phyloP scores from a whole-genome alignment of 1,140 invertebrate species.

The Propsilocerus akamusi region DNA sequence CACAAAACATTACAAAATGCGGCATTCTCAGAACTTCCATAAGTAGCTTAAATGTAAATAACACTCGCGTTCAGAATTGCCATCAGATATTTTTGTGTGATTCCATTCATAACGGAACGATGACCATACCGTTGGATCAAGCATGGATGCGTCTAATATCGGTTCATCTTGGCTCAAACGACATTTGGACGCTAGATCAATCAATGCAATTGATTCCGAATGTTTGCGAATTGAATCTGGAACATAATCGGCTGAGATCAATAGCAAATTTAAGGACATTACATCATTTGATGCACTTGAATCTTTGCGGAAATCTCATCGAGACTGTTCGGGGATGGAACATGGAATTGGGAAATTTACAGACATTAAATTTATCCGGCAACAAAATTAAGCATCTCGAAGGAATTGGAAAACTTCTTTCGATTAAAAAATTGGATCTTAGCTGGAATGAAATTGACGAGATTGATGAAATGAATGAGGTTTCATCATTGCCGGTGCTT shows the following conservation, averaged over 20 bases:
- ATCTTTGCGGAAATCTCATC: conserved; percentile 60
- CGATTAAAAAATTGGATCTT: conserved; percentile 66
- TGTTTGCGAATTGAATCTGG: conserved; percentile 49
- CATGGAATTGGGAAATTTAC: conserved; percentile 73
- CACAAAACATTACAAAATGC: conserved; percentile 42
- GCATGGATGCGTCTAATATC: conserved; percentile 48
- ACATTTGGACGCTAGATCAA: conserved; percentile 56
- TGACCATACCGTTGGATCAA: conserved; percentile 40
- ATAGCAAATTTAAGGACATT: conserved; percentile 63
- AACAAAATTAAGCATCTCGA: conserved; percentile 60
- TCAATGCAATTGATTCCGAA: conserved; percentile 62
- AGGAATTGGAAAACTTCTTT: conserved; percentile 68
- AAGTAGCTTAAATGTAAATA: conserved; percentile 15
- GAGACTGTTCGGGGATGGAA: conserved; percentile 53
- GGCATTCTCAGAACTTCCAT: conserved; percentile 22
- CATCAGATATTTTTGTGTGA: conserved; percentile 8
- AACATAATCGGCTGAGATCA: conserved; percentile 53
- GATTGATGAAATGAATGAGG: conserved; percentile 60
- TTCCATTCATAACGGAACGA: conserved; percentile 46
- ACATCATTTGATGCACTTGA: conserved; percentile 52
- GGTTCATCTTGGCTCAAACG: conserved; percentile 63
- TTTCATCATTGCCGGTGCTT: conserved; percentile 66
- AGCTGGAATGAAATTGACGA: conserved; percentile 68
- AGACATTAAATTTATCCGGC: conserved; percentile 66
- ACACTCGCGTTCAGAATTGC: conserved; percentile 6